Evolutionary conservation across 2,797 vertebrate genomes (phyloP), one percentile per base, ranked within the genome.

Genomic region (Neostethus bicornis): DNA sequence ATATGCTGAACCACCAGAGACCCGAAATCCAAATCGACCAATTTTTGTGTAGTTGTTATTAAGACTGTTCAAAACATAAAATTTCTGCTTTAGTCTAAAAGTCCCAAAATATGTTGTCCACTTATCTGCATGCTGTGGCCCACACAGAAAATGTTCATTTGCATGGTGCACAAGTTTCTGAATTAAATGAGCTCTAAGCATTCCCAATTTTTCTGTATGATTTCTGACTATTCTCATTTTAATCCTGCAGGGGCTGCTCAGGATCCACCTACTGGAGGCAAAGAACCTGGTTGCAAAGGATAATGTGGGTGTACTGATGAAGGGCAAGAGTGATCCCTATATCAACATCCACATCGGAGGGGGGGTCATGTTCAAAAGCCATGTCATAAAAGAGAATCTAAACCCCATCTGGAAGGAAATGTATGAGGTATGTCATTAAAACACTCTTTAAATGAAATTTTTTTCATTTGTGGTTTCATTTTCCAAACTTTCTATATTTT

Each of bases 321-420:
- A 94, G 79, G 96, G 96, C 24, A 98, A 98, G 82, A 99, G 97
- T 3, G 97, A 99, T 75, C 97, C 97, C 0, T 99, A 99, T 0
- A 94, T 94, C 43, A 93, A 96, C 52, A 90, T 98, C 71, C 91
- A 89, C 0, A 61, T 98, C n/a, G n/a, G n/a, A 0, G 96, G 95
- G 28, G 82, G 79, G 0, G 61, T 77, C 35, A 79, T 86, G 5
- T 92, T 93, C 65, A 95, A 94, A 69, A 99, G 97, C 81, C 94
- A 87, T 35, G 96, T 96, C 3, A 85, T 99, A 75, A 94, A 94
- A 71, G 86, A 93, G 74, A 94, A 95, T 51, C 93, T 99, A 39
- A 96, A 95, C 81, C 97, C 97, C 28, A 83, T 86, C 31, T 99
- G 97, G 97, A 95, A 97, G 0, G 97, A 99, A 86, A 92, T 95